phyloP scores from a whole-genome alignment of 2,113 vertebrate species.

The Lasiurus borealis region DNA sequence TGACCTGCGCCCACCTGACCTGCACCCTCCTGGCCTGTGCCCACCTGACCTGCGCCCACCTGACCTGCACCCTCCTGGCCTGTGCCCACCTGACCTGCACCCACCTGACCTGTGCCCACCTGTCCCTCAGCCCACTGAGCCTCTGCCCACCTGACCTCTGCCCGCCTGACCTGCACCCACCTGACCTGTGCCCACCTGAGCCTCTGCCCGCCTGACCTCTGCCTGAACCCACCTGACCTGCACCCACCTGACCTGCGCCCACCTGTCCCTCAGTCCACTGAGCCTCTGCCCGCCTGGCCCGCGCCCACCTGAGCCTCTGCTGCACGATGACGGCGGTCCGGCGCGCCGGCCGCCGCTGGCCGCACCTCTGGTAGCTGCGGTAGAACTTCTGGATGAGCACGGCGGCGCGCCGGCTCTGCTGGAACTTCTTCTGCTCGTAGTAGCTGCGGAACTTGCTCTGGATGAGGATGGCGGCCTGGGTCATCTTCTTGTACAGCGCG shows the following conservation, averaged over 20 bases:
- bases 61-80: constrained; percentile 36
- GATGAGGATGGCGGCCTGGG: constrained; percentile 99
- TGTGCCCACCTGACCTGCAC: too few relatives aligned
- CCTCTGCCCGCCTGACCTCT: not conserved
- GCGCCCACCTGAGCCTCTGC: constrained; percentile 89
- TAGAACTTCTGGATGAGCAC: constrained; percentile 99
- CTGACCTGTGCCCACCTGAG: too few relatives aligned
- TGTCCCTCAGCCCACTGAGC: too few relatives aligned
- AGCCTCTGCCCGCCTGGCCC: too few relatives aligned
- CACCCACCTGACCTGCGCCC: not conserved
- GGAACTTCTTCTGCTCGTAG: constrained; percentile 97
- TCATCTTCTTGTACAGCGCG: constrained; percentile 99
- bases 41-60: too few relatives aligned
- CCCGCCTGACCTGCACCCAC: constrained; percentile 83
- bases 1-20: constrained; percentile 84
- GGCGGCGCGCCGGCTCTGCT: constrained; percentile 97
- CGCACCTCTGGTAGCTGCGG: constrained; percentile 96
- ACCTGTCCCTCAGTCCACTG: too few relatives aligned
- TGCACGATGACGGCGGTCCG: constrained; percentile 92
- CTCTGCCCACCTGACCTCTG: too few relatives aligned
- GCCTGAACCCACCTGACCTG: too few relatives aligned
- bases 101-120: too few relatives aligned
- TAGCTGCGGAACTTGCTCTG: constrained; percentile 99
- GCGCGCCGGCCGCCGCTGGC: constrained; percentile 93
- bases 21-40: too few relatives aligned